Evolutionary conservation across 2,888 invertebrate genomes (phyloP).

Genomic region (Zelleria hepariella): DNA sequence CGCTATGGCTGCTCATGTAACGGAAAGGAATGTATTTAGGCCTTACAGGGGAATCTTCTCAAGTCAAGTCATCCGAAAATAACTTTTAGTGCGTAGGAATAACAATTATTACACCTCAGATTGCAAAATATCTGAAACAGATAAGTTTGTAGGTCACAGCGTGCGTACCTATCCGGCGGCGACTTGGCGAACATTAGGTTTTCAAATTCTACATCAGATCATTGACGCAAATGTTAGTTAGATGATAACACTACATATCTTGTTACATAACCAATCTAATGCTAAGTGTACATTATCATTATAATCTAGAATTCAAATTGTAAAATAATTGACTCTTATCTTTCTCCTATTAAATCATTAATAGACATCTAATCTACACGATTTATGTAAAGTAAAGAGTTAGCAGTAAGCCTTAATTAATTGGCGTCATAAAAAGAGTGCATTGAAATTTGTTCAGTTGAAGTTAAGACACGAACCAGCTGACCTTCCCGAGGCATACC

Average conservation of each 20-base stretch:
- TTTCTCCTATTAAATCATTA: too few species aligned
- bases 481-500: constrained; percentile 52
- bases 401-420: not conserved
- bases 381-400: too few species aligned
- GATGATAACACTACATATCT: not conserved
- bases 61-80: not conserved
- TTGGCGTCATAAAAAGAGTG: not conserved
- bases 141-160: not conserved
- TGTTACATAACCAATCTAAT: too few species aligned
- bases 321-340: too few species aligned
- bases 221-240: not conserved
- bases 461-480: constrained; percentile 33
- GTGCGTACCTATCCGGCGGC: not conserved
- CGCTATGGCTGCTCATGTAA: too few species aligned
- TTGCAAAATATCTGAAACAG: not conserved
- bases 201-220: not conserved
- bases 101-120: not conserved
- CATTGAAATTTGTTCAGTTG: constrained; percentile 11
- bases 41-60: not conserved
- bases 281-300: too few species aligned
- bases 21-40: not conserved
- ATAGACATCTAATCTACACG: too few species aligned
- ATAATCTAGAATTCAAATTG: too few species aligned
- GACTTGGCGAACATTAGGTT: not conserved
- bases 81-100: not conserved